Conservation (phyloP, 2,888 invertebrate species). For the Lasiommata megera region DNA sequence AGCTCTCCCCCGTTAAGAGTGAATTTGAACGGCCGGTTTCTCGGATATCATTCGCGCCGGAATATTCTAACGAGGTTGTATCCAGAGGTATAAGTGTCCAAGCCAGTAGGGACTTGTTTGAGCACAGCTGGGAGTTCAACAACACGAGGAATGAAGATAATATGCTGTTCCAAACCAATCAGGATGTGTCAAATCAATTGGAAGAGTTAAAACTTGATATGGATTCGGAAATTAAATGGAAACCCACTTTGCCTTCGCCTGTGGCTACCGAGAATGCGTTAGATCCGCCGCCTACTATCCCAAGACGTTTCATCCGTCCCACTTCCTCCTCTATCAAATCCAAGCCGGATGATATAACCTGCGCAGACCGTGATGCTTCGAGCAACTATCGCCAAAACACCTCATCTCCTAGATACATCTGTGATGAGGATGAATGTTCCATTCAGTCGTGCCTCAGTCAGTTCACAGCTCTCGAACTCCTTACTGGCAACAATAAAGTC, state of each 20-base stretch:
- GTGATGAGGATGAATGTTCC: conserved; percentile 90
- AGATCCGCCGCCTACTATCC: conserved; percentile 45
- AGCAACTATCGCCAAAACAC: conserved; percentile 68
- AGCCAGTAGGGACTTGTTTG: conserved; percentile 59
- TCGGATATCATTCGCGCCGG: conserved; percentile 59
- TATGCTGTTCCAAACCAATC: conserved; percentile 40
- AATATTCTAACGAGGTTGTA: conserved; percentile 67
- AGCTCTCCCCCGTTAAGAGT: conserved; percentile 57
- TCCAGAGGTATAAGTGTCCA: conserved; percentile 67
- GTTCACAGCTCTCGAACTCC: conserved; percentile 94
- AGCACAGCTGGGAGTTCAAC: conserved; percentile 64
- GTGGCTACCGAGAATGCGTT: conserved; percentile 44
- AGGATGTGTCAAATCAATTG: conserved; percentile 42
- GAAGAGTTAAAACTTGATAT: conserved; percentile 63
- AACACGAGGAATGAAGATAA: conserved; percentile 50
- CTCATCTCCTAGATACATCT: conserved; percentile 85
- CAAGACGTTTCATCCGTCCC: conserved; percentile 41
- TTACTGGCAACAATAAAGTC: conserved; percentile 96
- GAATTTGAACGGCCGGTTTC: conserved; percentile 65
- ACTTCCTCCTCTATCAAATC: conserved; percentile 4
- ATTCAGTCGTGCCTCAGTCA: conserved; percentile 95
- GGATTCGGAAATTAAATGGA: conserved; percentile 45
- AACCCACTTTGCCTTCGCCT: conserved; percentile 51
- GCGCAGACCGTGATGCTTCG: conserved; percentile 50
- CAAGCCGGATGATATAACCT: conserved; percentile 46